Conservation (phyloP, 2,888 invertebrate species). For the Zonitis immaculata region DNA sequence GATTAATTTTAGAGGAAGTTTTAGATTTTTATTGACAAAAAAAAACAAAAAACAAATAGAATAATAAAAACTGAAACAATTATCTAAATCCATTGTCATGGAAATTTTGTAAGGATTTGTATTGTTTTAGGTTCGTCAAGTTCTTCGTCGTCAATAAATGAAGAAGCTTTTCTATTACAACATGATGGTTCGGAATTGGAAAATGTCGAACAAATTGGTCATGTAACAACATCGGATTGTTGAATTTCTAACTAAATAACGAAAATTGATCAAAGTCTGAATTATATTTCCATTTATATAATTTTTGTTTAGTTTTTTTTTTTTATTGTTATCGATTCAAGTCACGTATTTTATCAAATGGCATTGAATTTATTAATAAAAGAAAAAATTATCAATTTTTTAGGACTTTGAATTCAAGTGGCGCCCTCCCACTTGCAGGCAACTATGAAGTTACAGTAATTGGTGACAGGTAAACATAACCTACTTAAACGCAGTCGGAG, state of each 20-base stretch:
- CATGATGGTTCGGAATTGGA: slow-evolving; percentile 3
- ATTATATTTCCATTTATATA: slow-evolving; percentile 5
- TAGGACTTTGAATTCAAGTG: too few species aligned
- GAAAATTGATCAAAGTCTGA: background rate
- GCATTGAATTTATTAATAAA: too few species aligned
- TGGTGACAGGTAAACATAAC: background rate
- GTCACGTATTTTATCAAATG: background rate
- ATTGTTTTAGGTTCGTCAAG: slow-evolving; percentile 10
- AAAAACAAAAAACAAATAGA: background rate
- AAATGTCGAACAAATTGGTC: slow-evolving; percentile 6
- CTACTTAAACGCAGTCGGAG: background rate
- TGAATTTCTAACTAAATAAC: too few species aligned
- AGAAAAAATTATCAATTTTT: too few species aligned
- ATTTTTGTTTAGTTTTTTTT: slow-evolving; percentile 2
- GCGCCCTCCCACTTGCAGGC: too few species aligned
- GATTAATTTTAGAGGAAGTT: background rate
- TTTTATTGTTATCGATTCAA: slow-evolving; percentile 4
- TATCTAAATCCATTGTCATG: background rate
- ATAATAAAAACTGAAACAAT: too few species aligned
- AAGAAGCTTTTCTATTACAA: slow-evolving; percentile 12
- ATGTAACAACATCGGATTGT: background rate
- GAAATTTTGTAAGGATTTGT: too few species aligned
- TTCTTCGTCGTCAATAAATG: slow-evolving; percentile 12
- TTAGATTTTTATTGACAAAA: background rate
- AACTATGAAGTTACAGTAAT: too few species aligned